phyloP scores from a whole-genome alignment of 2,888 invertebrate species.

The Clitarchus hookeri region DNA sequence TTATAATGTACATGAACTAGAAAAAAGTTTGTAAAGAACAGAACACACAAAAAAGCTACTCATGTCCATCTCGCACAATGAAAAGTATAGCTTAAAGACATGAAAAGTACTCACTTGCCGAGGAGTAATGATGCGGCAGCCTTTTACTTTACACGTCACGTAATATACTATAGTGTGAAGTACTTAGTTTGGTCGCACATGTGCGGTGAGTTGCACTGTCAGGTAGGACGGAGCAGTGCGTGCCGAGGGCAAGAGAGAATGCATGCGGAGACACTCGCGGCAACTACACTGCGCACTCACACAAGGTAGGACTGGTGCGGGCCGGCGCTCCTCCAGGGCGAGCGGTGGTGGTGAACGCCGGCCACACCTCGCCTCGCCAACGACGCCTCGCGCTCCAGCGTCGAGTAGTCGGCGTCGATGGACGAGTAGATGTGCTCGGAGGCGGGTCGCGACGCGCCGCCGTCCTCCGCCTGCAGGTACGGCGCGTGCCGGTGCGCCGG shows the following conservation, averaged over 20 bases:
- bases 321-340: slow-evolving; percentile 52
- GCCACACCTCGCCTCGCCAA: slow-evolving; percentile 40
- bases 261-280: neutral
- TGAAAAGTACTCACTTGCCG: slow-evolving; percentile 1
- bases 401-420: slow-evolving; percentile 82
- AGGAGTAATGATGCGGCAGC: neutral
- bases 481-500: slow-evolving; percentile 49
- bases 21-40: neutral
- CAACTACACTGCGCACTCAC: slow-evolving; percentile 49
- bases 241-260: no score
- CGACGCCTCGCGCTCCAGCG: slow-evolving; percentile 65
- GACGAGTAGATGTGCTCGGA: slow-evolving; percentile 90
- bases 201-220: neutral
- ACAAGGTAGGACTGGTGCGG: slow-evolving; percentile 67
- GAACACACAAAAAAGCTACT: neutral
- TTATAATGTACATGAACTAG: neutral
- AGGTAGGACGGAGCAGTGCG: neutral
- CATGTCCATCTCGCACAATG: neutral
- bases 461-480: slow-evolving; percentile 8
- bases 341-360: slow-evolving; percentile 46
- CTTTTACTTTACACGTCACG: neutral
- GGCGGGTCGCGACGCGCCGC: slow-evolving; percentile 63
- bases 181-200: neutral
- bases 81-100: neutral
- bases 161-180: neutral